Evolutionary conservation across 2,113 vertebrate genomes (phyloP).

Genomic region (Podilymbus podiceps): DNA sequence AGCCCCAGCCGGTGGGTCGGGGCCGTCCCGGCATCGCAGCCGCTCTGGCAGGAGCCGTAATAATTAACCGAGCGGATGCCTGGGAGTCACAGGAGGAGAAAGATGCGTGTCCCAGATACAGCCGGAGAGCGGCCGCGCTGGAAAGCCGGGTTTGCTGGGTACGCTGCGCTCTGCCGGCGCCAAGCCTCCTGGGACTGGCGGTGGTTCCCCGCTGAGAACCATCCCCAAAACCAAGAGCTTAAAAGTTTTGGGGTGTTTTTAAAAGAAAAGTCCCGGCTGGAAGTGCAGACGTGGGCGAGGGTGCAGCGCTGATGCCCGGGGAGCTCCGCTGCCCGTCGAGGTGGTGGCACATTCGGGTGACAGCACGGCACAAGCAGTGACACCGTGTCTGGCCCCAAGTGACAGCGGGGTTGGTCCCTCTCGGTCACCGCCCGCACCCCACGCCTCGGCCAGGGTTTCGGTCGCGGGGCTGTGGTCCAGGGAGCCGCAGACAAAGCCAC

Average conservation of each 20-base stretch:
- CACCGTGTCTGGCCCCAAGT: background rate
- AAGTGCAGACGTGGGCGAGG: accelerated
- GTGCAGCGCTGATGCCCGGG: background rate
- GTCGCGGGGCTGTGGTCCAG: accelerated
- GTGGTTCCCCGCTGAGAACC: accelerated
- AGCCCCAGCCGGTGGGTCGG: background rate
- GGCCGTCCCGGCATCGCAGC: too few relatives aligned
- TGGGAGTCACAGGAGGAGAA: constrained; percentile 20
- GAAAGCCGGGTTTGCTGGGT: background rate
- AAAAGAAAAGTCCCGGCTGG: accelerated
- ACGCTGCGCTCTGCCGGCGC: background rate
- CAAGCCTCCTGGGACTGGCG: background rate
- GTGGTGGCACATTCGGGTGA: background rate
- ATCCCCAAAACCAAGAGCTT: background rate
- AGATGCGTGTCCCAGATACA: background rate
- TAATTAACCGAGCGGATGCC: background rate
- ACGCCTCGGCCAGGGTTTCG: background rate
- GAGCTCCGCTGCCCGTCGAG: background rate
- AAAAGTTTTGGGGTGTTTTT: background rate
- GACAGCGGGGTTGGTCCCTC: accelerated
- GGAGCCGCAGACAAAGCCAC: accelerated
- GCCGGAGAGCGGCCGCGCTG: accelerated
- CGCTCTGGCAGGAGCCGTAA: background rate
- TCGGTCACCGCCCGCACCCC: accelerated
- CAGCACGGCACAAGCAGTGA: accelerated